These are phyloP conservation scores for Cassiopea xamachana DNA, from an alignment of 30 jellyfish, hydroid and myxozoan species.

Conservation along the genomic window DNA sequence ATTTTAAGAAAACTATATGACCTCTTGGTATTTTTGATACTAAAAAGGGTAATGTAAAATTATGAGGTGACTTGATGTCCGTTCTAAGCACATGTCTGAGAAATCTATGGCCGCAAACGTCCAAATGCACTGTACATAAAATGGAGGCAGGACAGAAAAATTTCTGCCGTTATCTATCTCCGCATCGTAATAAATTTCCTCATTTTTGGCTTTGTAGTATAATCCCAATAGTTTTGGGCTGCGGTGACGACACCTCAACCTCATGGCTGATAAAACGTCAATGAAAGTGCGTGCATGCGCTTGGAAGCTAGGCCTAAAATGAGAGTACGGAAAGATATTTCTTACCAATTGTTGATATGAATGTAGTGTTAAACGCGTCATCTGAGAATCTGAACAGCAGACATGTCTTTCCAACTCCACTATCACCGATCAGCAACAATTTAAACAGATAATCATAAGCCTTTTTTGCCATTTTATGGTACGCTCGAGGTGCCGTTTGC, in stretches of 20 bases:
- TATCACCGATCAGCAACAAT: constrained; percentile 90
- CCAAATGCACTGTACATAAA: too few relatives aligned
- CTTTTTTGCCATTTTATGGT: constrained; percentile 68
- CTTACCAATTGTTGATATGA: constrained; percentile 95
- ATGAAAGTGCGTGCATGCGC: not conserved
- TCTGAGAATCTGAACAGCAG: constrained; percentile 93
- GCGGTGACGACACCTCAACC: not conserved
- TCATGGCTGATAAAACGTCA: not conserved
- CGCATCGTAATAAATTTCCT: not conserved
- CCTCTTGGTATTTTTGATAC: too few relatives aligned
- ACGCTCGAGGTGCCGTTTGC: not conserved
- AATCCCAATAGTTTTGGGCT: not conserved
- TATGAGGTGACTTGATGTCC: too few relatives aligned
- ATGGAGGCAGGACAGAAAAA: not conserved
- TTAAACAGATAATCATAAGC: constrained; percentile 91
- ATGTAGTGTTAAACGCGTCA: constrained; percentile 95
- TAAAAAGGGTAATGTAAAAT: too few relatives aligned
- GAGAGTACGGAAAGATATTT: not conserved
- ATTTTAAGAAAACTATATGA: too few relatives aligned
- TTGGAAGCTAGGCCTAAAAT: not conserved
- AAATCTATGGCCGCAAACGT: too few relatives aligned
- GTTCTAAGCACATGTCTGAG: too few relatives aligned
- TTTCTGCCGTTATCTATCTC: not conserved
- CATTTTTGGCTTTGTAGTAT: not conserved
- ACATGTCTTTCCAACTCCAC: constrained; percentile 98